Evolutionary conservation across 2,113 vertebrate species (phyloP).

Genomic region (Vireo altiloquus): DNA sequence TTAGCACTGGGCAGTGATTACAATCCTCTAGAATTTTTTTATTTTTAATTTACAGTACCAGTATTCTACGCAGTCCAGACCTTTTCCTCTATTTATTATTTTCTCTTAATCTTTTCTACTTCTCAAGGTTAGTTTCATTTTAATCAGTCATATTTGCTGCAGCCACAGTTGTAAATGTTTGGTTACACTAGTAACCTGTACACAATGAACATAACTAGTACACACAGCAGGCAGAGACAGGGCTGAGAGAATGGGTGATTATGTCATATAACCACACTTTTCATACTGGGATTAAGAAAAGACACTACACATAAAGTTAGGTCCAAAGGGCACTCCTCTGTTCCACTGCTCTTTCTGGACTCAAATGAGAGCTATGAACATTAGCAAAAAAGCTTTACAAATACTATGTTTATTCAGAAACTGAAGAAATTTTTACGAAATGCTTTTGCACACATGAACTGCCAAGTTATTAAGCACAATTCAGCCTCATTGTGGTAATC

Average conservation of each 20-base stretch:
- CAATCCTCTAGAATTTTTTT: neutral
- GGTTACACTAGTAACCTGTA: neutral
- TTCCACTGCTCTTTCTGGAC: neutral
- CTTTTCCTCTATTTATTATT: neutral
- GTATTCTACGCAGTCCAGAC: neutral
- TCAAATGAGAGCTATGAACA: fast-evolving
- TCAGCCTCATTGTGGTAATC: neutral
- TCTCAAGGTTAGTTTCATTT: neutral
- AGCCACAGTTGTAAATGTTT: neutral
- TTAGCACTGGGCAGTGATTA: neutral
- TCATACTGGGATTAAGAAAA: neutral
- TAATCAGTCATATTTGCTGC: neutral
- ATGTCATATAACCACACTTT: neutral
- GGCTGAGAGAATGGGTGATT: neutral
- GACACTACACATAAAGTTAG: neutral
- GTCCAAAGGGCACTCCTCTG: neutral
- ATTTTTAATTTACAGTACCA: neutral
- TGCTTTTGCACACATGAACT: neutral
- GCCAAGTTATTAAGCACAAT: neutral
- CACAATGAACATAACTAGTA: neutral
- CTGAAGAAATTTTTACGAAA: neutral
- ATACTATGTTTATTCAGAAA: neutral
- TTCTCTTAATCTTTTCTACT: neutral
- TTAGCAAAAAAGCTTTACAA: neutral
- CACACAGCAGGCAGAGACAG: neutral